Conservation (phyloP, 2,797 vertebrate genomes). For the Mallotus villosus region DNA sequence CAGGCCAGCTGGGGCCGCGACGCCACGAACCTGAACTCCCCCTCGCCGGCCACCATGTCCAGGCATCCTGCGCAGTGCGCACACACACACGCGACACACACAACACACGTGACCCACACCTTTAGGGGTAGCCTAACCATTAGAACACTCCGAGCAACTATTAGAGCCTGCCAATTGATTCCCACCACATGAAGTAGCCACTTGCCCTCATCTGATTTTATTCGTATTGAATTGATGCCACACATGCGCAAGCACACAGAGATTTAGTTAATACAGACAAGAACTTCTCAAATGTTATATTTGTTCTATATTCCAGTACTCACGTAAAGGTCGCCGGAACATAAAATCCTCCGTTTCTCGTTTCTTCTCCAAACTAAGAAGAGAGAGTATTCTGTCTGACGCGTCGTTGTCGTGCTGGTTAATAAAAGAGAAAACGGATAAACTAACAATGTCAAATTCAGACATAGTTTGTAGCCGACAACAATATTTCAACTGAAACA, state of each 20-base stretch:
- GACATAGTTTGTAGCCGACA: neutral
- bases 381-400: conserved; percentile 78
- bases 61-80: conserved; percentile 77
- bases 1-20: conserved; percentile 84
- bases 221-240: too few relatives aligned
- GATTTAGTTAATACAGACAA: conserved; percentile 8
- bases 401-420: conserved; percentile 71
- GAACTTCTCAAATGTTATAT: conserved; percentile 18
- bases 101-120: neutral
- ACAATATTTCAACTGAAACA: too few relatives aligned
- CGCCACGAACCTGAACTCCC: conserved; percentile 85
- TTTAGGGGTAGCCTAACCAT: too few relatives aligned
- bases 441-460: neutral
- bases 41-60: conserved; percentile 90
- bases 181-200: too few relatives aligned
- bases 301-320: conserved; percentile 65
- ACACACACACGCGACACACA: conserved; percentile 11
- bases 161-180: too few relatives aligned
- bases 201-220: too few relatives aligned
- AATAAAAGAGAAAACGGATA: conserved; percentile 14
- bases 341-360: conserved; percentile 80
- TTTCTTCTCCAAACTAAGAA: conserved; percentile 81
- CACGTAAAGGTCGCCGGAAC: conserved; percentile 85
- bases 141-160: too few relatives aligned
- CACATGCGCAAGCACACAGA: neutral